Conservation (phyloP, 2,113 vertebrate genomes). For the Triplophysa tibetana region DNA sequence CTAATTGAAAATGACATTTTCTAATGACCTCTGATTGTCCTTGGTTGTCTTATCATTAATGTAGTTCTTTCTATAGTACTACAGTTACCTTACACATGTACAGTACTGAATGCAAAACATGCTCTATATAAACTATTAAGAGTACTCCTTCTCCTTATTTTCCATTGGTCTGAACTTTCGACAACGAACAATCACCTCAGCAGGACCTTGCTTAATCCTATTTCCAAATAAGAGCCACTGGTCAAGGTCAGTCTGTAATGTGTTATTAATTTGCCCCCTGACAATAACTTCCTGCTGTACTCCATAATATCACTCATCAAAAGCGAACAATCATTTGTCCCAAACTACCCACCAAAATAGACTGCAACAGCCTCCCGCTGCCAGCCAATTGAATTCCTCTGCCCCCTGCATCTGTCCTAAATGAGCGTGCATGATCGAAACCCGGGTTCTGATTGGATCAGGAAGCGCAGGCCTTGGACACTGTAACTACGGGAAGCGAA, state of each 20-base stretch:
- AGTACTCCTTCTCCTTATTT: constrained; percentile 52
- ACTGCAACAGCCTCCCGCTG: constrained; percentile 57
- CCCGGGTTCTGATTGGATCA: constrained; percentile 56
- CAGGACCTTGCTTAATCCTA: constrained; percentile 46
- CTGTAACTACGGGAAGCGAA: constrained; percentile 48
- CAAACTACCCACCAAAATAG: constrained; percentile 59
- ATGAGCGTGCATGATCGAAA: constrained; percentile 51
- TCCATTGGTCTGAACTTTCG: constrained; percentile 42
- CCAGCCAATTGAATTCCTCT: constrained; percentile 55
- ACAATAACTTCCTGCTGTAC: constrained; percentile 56
- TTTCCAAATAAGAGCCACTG: constrained; percentile 55
- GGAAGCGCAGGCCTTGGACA: constrained; percentile 57
- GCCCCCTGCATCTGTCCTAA: constrained; percentile 57
- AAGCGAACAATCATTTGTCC: constrained; percentile 55
- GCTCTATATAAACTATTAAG: constrained; percentile 35
- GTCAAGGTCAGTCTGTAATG: constrained; percentile 59
- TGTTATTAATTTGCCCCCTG: constrained; percentile 63
- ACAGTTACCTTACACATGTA: too few species aligned
- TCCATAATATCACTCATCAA: constrained; percentile 51
- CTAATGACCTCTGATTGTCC: too few species aligned
- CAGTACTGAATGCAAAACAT: neutral
- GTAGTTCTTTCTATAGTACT: neutral
- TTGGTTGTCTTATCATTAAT: too few species aligned
- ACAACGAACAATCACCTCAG: constrained; percentile 43
- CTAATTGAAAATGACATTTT: neutral